These are phyloP conservation scores for Nerophis lumbriciformis DNA, from an alignment of 2,113 vertebrate species.

Conservation along the genomic window DNA sequence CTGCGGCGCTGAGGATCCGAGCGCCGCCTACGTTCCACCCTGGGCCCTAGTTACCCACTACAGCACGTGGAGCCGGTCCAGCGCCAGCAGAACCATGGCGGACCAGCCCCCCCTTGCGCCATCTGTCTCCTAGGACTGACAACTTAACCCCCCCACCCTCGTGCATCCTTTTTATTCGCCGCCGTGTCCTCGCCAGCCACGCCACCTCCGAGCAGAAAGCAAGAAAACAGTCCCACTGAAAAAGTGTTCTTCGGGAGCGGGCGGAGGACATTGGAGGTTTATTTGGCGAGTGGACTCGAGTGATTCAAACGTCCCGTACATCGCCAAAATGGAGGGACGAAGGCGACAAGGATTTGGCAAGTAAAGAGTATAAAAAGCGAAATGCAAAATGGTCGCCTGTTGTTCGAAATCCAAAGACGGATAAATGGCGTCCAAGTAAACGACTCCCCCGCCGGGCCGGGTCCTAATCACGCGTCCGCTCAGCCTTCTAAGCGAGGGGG, in stretches of 20 bases:
- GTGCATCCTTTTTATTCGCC: conserved; percentile 9
- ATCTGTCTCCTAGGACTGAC: conserved; percentile 73
- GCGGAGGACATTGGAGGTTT: conserved; percentile 37
- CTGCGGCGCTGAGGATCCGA: conserved; percentile 67
- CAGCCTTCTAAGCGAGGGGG: conserved; percentile 43
- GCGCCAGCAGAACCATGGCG: conserved; percentile 60
- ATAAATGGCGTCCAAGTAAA: too few species aligned
- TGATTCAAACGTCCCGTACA: conserved; percentile 29
- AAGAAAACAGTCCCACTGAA: conserved; percentile 43
- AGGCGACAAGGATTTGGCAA: neutral
- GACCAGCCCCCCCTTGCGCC: conserved; percentile 62
- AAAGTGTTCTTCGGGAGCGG: conserved; percentile 36
- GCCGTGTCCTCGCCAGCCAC: conserved; percentile 54
- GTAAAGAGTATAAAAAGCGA: too few species aligned
- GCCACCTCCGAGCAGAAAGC: conserved; percentile 50
- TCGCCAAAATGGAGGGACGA: conserved; percentile 20
- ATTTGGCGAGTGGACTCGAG: conserved; percentile 54
- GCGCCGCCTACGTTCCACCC: conserved; percentile 72
- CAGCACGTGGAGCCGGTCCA: conserved; percentile 71
- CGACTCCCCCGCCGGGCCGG: too few species aligned
- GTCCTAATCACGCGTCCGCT: conserved; percentile 5
- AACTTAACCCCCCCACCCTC: conserved; percentile 31
- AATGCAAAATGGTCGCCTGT: too few species aligned
- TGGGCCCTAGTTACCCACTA: conserved; percentile 68
- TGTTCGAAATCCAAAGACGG: too few species aligned